Evolutionary conservation across 2,113 vertebrate species (phyloP).

Genomic region (Murina feae): DNA sequence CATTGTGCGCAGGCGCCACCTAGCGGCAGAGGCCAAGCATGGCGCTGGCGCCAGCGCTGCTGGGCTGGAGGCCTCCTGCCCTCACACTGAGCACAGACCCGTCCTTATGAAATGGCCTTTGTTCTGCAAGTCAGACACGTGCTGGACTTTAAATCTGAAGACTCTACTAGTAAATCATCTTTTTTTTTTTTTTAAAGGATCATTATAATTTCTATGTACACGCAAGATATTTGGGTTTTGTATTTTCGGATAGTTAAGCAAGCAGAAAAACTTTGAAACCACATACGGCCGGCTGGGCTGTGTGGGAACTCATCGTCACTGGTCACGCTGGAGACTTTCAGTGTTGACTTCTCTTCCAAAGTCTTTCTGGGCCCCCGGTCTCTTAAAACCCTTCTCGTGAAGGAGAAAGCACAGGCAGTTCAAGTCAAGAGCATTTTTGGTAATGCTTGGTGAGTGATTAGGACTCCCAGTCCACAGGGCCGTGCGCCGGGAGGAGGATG

Average conservation of each 20-base stretch:
- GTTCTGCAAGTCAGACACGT: not conserved
- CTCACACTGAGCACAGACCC: not conserved
- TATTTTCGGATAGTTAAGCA: not conserved
- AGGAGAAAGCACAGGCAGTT: not conserved
- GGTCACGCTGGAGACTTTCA: fast-evolving
- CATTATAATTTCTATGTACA: not conserved
- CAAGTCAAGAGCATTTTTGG: fast-evolving
- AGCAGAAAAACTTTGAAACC: not conserved
- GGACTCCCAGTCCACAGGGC: fast-evolving
- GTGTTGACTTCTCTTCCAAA: fast-evolving
- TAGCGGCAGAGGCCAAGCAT: not conserved
- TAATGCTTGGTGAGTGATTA: not conserved
- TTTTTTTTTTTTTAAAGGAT: not conserved
- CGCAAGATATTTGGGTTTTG: not conserved
- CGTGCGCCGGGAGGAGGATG: not conserved
- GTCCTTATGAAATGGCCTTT: not conserved
- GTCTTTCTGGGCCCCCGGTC: not conserved
- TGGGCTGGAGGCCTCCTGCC: not conserved
- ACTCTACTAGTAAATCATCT: not conserved
- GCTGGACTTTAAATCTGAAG: not conserved
- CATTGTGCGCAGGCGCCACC: constrained; percentile 46
- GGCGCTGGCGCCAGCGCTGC: not conserved
- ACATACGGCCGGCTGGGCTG: fast-evolving
- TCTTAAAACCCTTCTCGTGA: not conserved
- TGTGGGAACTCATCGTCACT: fast-evolving